phyloP scores from a whole-genome alignment of 2,113 vertebrate species.

The Leucopsar rothschildi region DNA sequence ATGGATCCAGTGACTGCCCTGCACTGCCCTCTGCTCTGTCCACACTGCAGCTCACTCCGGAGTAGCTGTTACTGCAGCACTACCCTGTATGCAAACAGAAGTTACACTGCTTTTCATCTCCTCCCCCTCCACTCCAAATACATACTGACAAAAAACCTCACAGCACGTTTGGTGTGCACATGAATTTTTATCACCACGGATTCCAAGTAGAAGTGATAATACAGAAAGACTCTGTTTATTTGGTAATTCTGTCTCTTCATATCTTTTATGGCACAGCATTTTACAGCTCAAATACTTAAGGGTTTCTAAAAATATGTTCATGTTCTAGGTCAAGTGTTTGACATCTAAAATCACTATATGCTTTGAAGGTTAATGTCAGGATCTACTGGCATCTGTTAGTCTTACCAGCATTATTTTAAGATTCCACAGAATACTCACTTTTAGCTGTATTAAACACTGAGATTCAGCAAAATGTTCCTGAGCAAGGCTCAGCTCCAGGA shows the following conservation, averaged over 20 bases:
- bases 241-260: neutral
- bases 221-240: neutral
- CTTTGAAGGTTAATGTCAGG: neutral
- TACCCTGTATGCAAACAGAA: neutral
- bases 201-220: neutral
- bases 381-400: neutral
- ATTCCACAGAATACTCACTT: neutral
- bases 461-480: neutral
- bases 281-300: constrained; percentile 6
- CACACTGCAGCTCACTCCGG: fast-evolving
- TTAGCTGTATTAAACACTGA: neutral
- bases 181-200: neutral
- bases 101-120: neutral
- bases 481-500: neutral
- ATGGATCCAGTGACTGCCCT: fast-evolving
- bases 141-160: neutral
- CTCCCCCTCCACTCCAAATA: neutral
- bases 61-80: neutral
- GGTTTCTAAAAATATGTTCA: neutral
- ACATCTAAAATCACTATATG: neutral
- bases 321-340: neutral
- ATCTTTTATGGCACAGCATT: neutral
- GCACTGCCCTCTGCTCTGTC: neutral
- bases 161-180: neutral
- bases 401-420: neutral